Evolutionary conservation across 2,113 vertebrate genomes (phyloP).

Genomic region (Tinamus guttatus): DNA sequence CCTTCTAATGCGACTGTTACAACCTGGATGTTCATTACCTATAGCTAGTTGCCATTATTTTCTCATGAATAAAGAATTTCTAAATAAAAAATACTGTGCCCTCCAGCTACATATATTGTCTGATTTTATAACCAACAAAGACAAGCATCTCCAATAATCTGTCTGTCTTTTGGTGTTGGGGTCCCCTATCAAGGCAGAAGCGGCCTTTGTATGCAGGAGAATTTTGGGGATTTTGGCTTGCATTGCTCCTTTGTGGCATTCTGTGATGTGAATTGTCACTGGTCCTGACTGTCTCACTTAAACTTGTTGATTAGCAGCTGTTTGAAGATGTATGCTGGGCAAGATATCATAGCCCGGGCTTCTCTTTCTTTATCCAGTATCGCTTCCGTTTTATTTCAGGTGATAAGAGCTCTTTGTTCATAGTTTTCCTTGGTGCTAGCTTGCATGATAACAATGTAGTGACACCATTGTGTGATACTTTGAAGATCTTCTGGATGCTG

Average conservation of each 20-base stretch:
- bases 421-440: not conserved
- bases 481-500: not conserved
- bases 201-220: not conserved
- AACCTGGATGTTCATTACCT: not conserved
- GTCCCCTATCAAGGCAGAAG: not conserved
- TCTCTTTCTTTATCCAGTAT: not conserved
- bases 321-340: not conserved
- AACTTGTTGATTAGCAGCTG: not conserved
- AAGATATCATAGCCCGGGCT: not conserved
- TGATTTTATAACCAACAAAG: not conserved
- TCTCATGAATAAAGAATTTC: not conserved
- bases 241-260: constrained; percentile 6
- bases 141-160: not conserved
- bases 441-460: not conserved
- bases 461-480: not conserved
- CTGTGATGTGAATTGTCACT: not conserved
- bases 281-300: not conserved
- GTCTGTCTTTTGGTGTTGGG: not conserved
- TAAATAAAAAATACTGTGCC: not conserved
- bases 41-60: not conserved
- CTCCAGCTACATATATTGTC: not conserved
- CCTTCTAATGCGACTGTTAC: not conserved
- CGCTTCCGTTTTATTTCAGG: not conserved
- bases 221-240: not conserved
- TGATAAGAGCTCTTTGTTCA: not conserved